Evolutionary conservation across 2,797 vertebrate genomes (phyloP).

Genomic region (Oreonectes daqikongensis): DNA sequence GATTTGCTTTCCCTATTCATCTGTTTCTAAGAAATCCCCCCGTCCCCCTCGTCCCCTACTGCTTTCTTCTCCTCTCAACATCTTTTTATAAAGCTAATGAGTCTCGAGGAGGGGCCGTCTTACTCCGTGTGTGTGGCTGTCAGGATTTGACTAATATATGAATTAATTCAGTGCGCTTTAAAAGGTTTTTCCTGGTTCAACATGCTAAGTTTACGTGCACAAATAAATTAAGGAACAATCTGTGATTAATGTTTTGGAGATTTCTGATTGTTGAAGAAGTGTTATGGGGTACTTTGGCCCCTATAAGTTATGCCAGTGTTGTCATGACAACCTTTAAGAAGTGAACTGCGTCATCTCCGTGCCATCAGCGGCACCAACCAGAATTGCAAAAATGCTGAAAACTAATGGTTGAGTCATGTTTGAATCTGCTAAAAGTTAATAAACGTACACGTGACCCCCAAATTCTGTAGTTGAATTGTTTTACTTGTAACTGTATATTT

Average conservation of each 20-base stretch:
- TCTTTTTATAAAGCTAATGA: conserved; percentile 80
- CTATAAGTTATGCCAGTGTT: neutral
- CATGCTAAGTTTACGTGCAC: neutral
- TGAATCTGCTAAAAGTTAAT: neutral
- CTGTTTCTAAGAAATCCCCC: conserved; percentile 75
- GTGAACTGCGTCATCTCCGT: neutral
- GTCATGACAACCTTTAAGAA: neutral
- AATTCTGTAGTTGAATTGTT: no score
- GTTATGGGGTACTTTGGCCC: neutral
- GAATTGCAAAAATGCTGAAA: neutral
- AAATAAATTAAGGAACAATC: conserved; percentile 1
- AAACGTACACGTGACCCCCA: neutral
- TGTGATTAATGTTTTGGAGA: neutral
- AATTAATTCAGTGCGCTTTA: conserved; percentile 32
- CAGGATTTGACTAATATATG: conserved; percentile 40
- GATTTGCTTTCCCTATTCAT: conserved; percentile 80
- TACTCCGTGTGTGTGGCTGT: conserved; percentile 57
- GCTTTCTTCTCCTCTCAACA: conserved; percentile 52
- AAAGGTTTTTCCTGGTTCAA: conserved; percentile 3
- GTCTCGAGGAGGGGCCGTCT: conserved; percentile 76
- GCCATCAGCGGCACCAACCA: neutral
- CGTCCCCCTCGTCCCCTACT: conserved; percentile 52
- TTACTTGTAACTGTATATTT: no score
- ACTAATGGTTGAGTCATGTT: neutral
- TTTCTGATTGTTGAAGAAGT: neutral